Percentiles rank a stretch among this genome's conserved stretches.
These are phyloP conservation scores for Hirtodrosophila cameraria DNA, from an alignment of 2,888 invertebrate genomes.

Conservation along the genomic window DNA sequence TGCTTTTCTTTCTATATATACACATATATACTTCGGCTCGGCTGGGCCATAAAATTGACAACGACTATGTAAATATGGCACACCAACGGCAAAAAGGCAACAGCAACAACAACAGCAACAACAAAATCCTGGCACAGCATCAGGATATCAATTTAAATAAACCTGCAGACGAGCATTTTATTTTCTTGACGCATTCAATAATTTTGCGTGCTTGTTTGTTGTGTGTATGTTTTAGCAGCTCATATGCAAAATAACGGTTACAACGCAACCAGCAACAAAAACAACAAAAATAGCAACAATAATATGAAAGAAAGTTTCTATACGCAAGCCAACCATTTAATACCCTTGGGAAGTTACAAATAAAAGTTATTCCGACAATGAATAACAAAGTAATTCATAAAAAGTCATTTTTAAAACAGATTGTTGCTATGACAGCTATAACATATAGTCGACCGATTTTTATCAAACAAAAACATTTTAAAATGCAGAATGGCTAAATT, in stretches of 20 bases:
- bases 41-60: constrained; percentile 72
- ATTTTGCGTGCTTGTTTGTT: constrained; percentile 36
- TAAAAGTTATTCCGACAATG: too few species aligned
- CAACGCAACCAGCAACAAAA: constrained; percentile 12
- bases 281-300: constrained; percentile 12
- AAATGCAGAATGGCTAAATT: too few species aligned
- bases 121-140: neutral
- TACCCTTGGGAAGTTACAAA: too few species aligned
- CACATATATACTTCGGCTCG: constrained; percentile 35
- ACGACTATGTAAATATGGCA: constrained; percentile 73
- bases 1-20: constrained; percentile 27
- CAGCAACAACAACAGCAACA: too few species aligned
- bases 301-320: too few species aligned
- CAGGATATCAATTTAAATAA: constrained; percentile 77
- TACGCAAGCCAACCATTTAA: too few species aligned
- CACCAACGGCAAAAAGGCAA: constrained; percentile 16
- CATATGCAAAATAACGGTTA: constrained; percentile 71
- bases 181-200: constrained; percentile 73
- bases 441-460: too few species aligned
- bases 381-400: too few species aligned
- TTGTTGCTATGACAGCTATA: too few species aligned
- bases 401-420: too few species aligned
- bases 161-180: constrained; percentile 72
- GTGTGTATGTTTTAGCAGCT: constrained; percentile 48
- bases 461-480: too few species aligned